Conservation (phyloP, 1,140 invertebrate species). For the Polyergus mexicanus region DNA sequence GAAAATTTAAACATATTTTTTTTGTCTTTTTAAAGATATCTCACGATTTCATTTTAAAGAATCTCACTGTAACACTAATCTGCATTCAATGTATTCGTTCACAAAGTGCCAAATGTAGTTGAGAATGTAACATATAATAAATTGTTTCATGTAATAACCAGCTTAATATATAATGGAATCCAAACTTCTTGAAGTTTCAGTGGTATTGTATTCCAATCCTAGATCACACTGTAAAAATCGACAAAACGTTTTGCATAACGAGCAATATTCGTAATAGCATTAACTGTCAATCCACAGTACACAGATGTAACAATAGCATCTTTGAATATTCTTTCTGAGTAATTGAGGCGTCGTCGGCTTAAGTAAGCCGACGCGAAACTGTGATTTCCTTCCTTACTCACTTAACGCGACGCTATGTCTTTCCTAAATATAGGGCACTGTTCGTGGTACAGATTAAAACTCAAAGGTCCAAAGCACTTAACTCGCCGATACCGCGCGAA, state of each 20-base stretch:
- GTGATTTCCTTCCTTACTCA: neutral
- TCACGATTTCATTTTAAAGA: neutral
- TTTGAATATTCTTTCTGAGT: slow-evolving; percentile 1
- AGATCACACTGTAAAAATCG: slow-evolving; percentile 48
- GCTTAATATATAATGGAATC: slow-evolving; percentile 34
- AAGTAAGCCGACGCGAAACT: neutral
- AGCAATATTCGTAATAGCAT: slow-evolving; percentile 23
- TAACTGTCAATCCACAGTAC: slow-evolving; percentile 13
- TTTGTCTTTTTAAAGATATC: slow-evolving; percentile 1
- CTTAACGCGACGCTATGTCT: slow-evolving; percentile 25
- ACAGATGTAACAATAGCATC: neutral
- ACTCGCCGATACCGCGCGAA: slow-evolving; percentile 50
- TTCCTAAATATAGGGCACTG: slow-evolving; percentile 33
- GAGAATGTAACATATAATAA: slow-evolving; percentile 45
- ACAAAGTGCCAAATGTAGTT: slow-evolving; percentile 26
- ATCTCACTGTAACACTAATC: slow-evolving; percentile 24
- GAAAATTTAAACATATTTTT: slow-evolving; percentile 1
- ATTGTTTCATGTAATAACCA: slow-evolving; percentile 44
- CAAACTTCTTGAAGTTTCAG: slow-evolving; percentile 24
- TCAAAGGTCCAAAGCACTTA: slow-evolving; percentile 64
- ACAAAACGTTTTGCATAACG: slow-evolving; percentile 17
- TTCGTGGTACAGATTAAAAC: slow-evolving; percentile 54
- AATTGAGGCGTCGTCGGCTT: neutral
- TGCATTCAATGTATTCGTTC: slow-evolving; percentile 24
- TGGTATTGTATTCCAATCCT: slow-evolving; percentile 21